Evolutionary conservation across 2,113 vertebrate genomes (phyloP).

Genomic region (Prionailurus viverrinus): DNA sequence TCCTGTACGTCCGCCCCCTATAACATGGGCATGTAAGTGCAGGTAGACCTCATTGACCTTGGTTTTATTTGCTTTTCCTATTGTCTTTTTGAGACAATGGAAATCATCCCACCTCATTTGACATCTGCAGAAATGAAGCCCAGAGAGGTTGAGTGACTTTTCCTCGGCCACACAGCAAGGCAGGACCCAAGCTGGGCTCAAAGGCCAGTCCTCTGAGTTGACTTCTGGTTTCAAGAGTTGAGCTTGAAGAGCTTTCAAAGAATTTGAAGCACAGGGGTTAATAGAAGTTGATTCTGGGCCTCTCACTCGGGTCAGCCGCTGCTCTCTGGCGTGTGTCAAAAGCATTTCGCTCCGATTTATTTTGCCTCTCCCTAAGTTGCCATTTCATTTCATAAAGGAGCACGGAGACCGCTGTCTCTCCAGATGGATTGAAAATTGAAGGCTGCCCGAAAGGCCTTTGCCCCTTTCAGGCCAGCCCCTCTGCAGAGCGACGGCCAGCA

Average conservation of each 20-base stretch:
- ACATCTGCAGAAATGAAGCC: not conserved
- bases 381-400: not conserved
- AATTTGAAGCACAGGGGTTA: not conserved
- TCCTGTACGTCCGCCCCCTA: fast-evolving
- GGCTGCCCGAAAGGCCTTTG: not conserved
- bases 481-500: fast-evolving
- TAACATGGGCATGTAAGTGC: fast-evolving
- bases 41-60: not conserved
- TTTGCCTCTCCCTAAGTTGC: not conserved
- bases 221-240: not conserved
- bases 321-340: not conserved
- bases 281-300: not conserved
- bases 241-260: not conserved
- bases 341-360: not conserved
- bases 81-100: not conserved
- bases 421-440: conserved; percentile 52
- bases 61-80: not conserved
- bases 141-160: not conserved
- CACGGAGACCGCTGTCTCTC: not conserved
- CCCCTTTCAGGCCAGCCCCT: conserved; percentile 20
- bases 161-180: not conserved
- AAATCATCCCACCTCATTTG: not conserved
- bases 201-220: not conserved
- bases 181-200: not conserved
- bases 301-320: not conserved